Percentiles rank a stretch among this genome's conserved stretches.
Evolutionary conservation across 2,113 vertebrate species (phyloP).

Genomic region (Struthidea cinerea): DNA sequence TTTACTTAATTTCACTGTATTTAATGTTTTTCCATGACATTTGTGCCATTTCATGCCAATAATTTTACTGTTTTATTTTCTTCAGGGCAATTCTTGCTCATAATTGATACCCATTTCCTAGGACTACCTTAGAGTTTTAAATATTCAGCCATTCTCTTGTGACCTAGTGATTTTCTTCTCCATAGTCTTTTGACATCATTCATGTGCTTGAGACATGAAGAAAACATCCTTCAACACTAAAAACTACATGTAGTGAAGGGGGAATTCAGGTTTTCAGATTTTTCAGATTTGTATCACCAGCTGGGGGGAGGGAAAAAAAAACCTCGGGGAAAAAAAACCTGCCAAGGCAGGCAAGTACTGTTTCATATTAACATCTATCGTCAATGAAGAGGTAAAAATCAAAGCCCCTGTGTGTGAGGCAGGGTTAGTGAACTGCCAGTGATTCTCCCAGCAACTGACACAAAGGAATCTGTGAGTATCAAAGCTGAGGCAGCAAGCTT

Average conservation of each 20-base stretch:
- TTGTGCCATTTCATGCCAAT: background rate
- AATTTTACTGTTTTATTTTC: background rate
- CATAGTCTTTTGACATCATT: background rate
- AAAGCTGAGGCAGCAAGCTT: conserved; percentile 18
- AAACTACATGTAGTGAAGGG: background rate
- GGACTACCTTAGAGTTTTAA: background rate
- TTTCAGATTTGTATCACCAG: background rate
- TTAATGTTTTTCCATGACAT: background rate
- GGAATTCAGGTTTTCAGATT: background rate
- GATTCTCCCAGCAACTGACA: conserved; percentile 49
- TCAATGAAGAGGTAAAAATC: conserved; percentile 48
- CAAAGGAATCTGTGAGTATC: conserved; percentile 36
- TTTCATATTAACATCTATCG: conserved; percentile 33
- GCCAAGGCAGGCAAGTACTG: conserved; percentile 2
- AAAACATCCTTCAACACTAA: background rate
- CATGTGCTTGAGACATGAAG: background rate
- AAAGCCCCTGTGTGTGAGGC: background rate
- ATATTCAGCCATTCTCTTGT: background rate
- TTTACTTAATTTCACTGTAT: background rate
- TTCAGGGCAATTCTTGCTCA: background rate
- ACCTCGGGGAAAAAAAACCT: background rate
- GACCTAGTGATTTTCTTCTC: background rate
- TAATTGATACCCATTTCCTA: background rate
- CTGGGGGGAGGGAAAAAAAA: background rate
- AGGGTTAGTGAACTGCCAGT: conserved; percentile 42